Base-by-base conservation (phyloP, 1,140 invertebrate species). In the Latrodectus geometricus region DNA sequence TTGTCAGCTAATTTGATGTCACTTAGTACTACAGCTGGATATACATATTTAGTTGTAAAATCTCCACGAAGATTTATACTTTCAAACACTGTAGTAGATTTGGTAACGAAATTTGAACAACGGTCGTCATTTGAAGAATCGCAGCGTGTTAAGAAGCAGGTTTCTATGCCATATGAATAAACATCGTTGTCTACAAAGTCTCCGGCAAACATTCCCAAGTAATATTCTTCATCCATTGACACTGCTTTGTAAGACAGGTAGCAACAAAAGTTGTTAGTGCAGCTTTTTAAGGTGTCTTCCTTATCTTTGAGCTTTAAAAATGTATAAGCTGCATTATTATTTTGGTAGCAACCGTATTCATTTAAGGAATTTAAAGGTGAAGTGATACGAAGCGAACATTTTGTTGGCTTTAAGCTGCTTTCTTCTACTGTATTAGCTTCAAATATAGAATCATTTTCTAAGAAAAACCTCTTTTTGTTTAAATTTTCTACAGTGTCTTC, bases 191-290 rank as follows among this genome's bases (percentile, higher is more conserved):
- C 35, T 9, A 8, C 52, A 14, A 66, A 35, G 23, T 23, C 54
- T 17, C 56, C 17, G 7, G 21, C 49, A 0, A 49, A 56, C 0
- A 86, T 66, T 17, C 21, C 79, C 8, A 88, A 65, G 21, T 77
- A 86, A 65, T 70, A 82, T 48, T 82, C 56, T 49, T 82, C 78
- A 17, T 76, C 20, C 65, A 75, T 70, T 9, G 72, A 49, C 5
- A 75, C 20, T 20, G 83, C 68, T 65, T 86, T 20, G 50, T 88
- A 88, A 48, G 61, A 20, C 4, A 89, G 66, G 4, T 20, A 35
- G 23, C 89, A 89, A 66, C 89, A 88, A 15, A 89, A 73, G 3
- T 80, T 74, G 69, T 81, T 52, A 54, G 70, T 20, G 50, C 89
- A 89, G 4, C 48, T 14, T 78, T 80, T 20, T 21, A 88, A 14